Base-by-base conservation (phyloP, 2,113 vertebrate species). In the Erpornis zantholeuca region DNA sequence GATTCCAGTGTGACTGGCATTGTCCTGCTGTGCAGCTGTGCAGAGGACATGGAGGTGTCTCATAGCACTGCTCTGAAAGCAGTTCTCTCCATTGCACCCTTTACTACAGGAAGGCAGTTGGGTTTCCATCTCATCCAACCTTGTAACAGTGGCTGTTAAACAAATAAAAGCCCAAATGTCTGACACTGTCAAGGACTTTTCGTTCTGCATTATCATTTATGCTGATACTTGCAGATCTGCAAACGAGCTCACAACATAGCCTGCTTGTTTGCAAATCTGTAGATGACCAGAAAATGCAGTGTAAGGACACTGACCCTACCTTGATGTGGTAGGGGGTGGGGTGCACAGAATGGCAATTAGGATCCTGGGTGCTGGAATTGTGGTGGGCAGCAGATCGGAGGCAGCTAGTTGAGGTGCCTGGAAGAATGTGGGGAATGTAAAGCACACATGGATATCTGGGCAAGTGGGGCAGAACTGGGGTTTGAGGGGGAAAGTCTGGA, bases 161-260 rank as follows among this genome's bases (percentile, higher is more conserved):
- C 57, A 94, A 88, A 72, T 86, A 17, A 82, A 84, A 88, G 42
- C 64, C 56, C 53, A 35, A 61, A 72, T 10, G 63, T 69, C 88
- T 0, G 35, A 93, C 0, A 5, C 80, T 88, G 88, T 93, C 86
- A 97, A 97, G 94, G 95, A 93, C 91, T 97, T 92, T 18, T 86
- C 38, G 15, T 93, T 90, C 88, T 95, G 91, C 92, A 70, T 96
- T 93, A 94, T 90, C 86, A 83, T 96, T 96, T 96, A 71, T 93
- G 95, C 95, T 97, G 96, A 96, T 94, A 88, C 50, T 83, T 63
- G 96, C 94, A 95, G 88, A 83, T 95, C 83, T 92, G 88, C 68
- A 86, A 86, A 92, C 19, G 3, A 90, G 82, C 86, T 96, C 86
- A 47, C 68, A 47, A 59, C 47, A 15, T 36, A 81, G 90, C 66